Evolutionary conservation across 64 coral and sea anemone species (phyloP).

Genomic region (Pocillopora verrucosa): DNA sequence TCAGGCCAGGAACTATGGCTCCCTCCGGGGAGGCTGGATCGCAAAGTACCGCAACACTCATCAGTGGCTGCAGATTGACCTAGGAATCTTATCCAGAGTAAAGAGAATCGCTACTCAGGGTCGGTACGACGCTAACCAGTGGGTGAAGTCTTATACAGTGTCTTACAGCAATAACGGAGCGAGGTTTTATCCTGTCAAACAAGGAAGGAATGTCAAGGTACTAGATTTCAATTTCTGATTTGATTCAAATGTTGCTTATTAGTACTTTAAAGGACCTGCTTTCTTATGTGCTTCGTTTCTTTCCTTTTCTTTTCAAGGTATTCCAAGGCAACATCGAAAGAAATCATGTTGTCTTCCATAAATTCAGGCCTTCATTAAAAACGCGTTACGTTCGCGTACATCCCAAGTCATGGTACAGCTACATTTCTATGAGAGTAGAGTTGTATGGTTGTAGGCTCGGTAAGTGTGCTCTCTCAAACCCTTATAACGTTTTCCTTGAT

Average conservation of each 20-base stretch:
- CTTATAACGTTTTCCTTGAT: neutral
- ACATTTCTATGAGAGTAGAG: conserved; percentile 71
- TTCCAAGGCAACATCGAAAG: conserved; percentile 76
- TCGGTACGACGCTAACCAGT: conserved; percentile 67
- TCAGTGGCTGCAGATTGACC: conserved; percentile 48
- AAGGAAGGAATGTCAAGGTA: conserved; percentile 49
- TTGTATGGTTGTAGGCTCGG: conserved; percentile 71
- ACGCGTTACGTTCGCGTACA: conserved; percentile 63
- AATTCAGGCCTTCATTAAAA: conserved; percentile 56
- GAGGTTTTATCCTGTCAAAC: conserved; percentile 31
- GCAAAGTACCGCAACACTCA: conserved; percentile 23
- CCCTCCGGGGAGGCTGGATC: conserved; percentile 44
- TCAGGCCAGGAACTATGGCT: conserved; percentile 63
- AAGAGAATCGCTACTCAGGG: conserved; percentile 57
- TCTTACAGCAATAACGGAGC: conserved; percentile 43
- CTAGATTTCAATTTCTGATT: too few relatives aligned
- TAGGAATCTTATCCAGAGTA: conserved; percentile 33
- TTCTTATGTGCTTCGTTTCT: neutral
- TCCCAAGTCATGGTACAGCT: conserved; percentile 58
- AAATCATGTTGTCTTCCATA: conserved; percentile 51
- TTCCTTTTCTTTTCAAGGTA: conserved; percentile 21
- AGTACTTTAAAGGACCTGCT: neutral
- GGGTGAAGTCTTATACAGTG: conserved; percentile 46
- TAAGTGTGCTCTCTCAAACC: conserved; percentile 5
- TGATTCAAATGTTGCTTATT: neutral